A percentile compares a stretch with the other conserved stretches of the same genome.
phyloP scores from a whole-genome alignment of 2,113 vertebrate species.

The Halcyon malimbica region DNA sequence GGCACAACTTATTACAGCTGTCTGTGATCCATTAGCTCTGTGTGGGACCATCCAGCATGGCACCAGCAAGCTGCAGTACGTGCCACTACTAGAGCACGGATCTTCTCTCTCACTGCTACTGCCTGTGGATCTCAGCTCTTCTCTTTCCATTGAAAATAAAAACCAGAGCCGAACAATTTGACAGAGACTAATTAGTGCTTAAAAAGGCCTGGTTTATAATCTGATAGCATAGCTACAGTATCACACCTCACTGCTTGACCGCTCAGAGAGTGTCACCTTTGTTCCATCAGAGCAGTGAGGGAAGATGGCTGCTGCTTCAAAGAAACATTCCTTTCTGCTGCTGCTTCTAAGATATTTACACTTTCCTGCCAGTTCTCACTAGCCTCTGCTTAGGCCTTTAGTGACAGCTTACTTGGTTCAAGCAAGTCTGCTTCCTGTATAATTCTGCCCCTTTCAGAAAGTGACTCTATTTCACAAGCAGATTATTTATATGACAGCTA shows the following conservation, averaged over 20 bases:
- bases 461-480: background rate
- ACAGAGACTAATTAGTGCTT: background rate
- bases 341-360: too few relatives aligned
- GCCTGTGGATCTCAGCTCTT: background rate
- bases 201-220: background rate
- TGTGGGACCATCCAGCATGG: background rate
- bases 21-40: background rate
- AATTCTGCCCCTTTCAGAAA: background rate
- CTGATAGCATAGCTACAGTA: rapidly evolving
- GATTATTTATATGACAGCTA: background rate
- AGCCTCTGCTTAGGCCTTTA: background rate
- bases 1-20: background rate
- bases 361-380: background rate
- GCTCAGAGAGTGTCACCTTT: background rate
- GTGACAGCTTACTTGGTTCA: background rate
- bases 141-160: background rate
- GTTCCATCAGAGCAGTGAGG: rapidly evolving
- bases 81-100: background rate
- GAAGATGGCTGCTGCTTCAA: background rate
- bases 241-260: background rate
- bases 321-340: background rate
- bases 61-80: background rate
- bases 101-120: background rate
- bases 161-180: background rate
- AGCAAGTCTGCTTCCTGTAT: background rate